phyloP scores from a whole-genome alignment of 2,797 vertebrate species.

The Melanotaenia pygmaea region DNA sequence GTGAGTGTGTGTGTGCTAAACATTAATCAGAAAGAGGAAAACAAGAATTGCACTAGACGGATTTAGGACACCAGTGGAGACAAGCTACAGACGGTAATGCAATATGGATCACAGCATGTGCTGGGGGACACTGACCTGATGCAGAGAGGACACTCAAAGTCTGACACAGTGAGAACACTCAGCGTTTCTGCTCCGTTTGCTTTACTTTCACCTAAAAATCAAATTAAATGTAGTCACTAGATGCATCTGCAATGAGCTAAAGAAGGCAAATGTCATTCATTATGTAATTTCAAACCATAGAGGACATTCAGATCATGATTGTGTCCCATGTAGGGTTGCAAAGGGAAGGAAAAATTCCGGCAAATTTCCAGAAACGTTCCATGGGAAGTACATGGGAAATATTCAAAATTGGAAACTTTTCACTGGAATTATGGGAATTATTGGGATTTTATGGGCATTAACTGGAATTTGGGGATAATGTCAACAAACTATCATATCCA shows the following conservation, averaged over 20 bases:
- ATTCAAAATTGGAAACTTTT: no score
- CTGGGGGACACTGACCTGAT: slow-evolving; percentile 84
- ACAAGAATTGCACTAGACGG: not conserved
- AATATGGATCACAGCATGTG: slow-evolving; percentile 31
- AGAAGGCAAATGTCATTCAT: not conserved
- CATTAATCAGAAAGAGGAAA: slow-evolving; percentile 20
- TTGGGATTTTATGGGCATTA: no score
- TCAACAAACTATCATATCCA: no score
- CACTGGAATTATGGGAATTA: no score
- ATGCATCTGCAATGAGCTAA: not conserved
- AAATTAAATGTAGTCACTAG: not conserved
- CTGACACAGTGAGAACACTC: slow-evolving; percentile 82
- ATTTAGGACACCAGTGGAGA: slow-evolving; percentile 18
- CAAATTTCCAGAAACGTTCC: no score
- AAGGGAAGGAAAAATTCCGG: no score
- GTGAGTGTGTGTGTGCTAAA: slow-evolving; percentile 4
- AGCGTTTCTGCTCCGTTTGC: slow-evolving; percentile 60
- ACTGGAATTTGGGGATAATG: no score
- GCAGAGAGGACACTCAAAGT: slow-evolving; percentile 93
- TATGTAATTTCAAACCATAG: slow-evolving; percentile 29
- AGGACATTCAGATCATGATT: not conserved
- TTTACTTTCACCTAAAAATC: slow-evolving; percentile 58
- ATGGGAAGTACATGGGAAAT: no score
- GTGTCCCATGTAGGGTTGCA: not conserved
- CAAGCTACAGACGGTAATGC: slow-evolving; percentile 2